Conservation (phyloP, 2,797 vertebrate genomes). For the Manis crassicaudata region DNA sequence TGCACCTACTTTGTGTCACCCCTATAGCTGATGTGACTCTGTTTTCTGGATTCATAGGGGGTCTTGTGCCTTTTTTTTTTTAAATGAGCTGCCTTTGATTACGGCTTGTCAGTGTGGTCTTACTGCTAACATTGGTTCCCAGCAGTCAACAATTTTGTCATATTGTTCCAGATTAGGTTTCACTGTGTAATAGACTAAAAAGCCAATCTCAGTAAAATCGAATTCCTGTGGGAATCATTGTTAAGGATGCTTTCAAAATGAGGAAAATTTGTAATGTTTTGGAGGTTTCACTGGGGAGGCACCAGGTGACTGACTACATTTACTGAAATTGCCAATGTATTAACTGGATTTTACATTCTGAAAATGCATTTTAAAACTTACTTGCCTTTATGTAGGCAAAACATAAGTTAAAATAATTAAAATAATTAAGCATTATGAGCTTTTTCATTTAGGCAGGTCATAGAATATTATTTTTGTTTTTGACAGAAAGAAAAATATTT, state of each 20-base stretch:
- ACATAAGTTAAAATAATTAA: constrained; percentile 51
- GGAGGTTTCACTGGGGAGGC: constrained; percentile 63
- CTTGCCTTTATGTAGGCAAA: constrained; percentile 58
- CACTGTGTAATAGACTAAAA: constrained; percentile 74
- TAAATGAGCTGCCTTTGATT: constrained; percentile 67
- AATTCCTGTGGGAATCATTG: constrained; percentile 68
- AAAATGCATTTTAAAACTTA: constrained; percentile 64
- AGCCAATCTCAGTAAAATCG: constrained; percentile 67
- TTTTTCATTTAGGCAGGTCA: constrained; percentile 16
- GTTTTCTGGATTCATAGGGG: not conserved
- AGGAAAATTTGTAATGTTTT: constrained; percentile 74
- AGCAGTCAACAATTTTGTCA: constrained; percentile 72
- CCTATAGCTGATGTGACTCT: not conserved
- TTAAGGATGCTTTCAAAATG: constrained; percentile 69
- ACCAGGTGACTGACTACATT: constrained; percentile 64
- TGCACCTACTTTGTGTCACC: constrained; percentile 10
- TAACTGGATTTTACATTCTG: constrained; percentile 62
- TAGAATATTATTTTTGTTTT: constrained; percentile 34
- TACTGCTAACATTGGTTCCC: constrained; percentile 69
- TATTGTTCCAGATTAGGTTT: constrained; percentile 73
- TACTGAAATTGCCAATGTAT: constrained; percentile 65
- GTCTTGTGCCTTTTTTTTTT: constrained; percentile 33
- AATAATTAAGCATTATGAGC: constrained; percentile 39
- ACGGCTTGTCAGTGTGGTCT: constrained; percentile 52
- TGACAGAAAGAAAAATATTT: constrained; percentile 38